phyloP scores from a whole-genome alignment of 2,888 invertebrate species.

The Platycnemis pennipes region DNA sequence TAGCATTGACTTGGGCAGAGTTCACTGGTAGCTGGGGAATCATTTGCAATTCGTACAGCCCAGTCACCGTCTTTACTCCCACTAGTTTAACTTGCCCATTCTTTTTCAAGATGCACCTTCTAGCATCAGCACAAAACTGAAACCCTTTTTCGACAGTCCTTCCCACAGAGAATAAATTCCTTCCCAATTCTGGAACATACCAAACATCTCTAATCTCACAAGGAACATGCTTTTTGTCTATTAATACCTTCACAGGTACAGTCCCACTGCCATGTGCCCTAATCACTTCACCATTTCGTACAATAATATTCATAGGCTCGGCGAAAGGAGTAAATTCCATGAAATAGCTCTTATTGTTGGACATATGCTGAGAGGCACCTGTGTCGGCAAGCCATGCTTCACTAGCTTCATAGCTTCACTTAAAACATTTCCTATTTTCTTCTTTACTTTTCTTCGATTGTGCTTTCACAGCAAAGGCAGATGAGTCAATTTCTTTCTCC shows the following conservation, averaged over 20 bases:
- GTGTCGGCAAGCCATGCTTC: background rate
- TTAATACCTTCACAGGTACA: background rate
- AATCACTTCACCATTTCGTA: too few relatives aligned
- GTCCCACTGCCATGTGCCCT: too few relatives aligned
- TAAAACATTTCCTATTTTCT: background rate
- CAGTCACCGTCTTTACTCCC: background rate
- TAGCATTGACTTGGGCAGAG: background rate
- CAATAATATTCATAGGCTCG: too few relatives aligned
- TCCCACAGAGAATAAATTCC: conserved; percentile 11
- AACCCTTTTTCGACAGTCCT: background rate
- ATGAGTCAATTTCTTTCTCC: background rate
- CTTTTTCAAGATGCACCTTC: background rate
- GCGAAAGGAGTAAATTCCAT: background rate
- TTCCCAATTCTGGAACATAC: conserved; percentile 1
- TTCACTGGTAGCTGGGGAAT: background rate
- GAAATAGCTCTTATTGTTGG: background rate
- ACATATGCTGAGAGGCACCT: background rate
- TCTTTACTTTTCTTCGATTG: background rate
- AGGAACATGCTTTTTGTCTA: too few relatives aligned
- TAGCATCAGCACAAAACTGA: background rate
- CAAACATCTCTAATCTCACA: too few relatives aligned
- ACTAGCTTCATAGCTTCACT: background rate
- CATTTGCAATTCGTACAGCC: background rate
- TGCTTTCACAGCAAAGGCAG: background rate
- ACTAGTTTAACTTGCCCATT: background rate